These are phyloP conservation scores for Cotesia chilonis DNA, from an alignment of 1,140 invertebrate genomes.

Conservation along the genomic window DNA sequence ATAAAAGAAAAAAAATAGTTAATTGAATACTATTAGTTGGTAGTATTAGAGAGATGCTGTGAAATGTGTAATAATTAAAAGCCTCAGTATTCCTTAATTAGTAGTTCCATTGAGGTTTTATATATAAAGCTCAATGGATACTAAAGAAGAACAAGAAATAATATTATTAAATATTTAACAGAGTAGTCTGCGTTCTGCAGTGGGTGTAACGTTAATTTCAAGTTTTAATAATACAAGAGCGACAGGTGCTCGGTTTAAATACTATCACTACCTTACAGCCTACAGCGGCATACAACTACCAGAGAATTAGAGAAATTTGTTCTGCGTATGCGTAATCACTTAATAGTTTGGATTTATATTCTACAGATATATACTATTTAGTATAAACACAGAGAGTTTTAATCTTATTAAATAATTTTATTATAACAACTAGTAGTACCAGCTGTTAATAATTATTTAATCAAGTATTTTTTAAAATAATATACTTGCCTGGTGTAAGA, in stretches of 20 bases:
- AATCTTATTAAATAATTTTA: background rate
- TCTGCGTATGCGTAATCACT: slow-evolving; percentile 10
- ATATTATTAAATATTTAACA: background rate
- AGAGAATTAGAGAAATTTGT: background rate
- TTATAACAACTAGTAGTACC: background rate
- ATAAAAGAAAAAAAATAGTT: too few relatives aligned
- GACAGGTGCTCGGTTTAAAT: slow-evolving; percentile 4
- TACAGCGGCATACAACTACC: background rate
- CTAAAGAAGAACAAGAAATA: too few relatives aligned
- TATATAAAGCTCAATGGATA: too few relatives aligned
- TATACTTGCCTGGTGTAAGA: slow-evolving; percentile 54
- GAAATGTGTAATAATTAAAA: background rate
- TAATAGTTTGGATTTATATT: background rate
- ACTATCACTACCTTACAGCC: too few relatives aligned
- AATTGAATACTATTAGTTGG: too few relatives aligned
- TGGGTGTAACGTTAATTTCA: background rate
- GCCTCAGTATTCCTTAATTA: background rate
- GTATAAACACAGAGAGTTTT: background rate
- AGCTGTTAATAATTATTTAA: slow-evolving; percentile 20
- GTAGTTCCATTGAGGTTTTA: too few relatives aligned
- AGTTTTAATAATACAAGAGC: slow-evolving; percentile 13
- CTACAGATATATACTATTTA: background rate
- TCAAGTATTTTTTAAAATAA: slow-evolving; percentile 1
- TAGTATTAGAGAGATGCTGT: too few relatives aligned
- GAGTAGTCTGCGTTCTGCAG: too few relatives aligned